Percentiles rank a stretch among this genome's conserved stretches.
Evolutionary conservation across 2,113 vertebrate genomes (phyloP).

Genomic region (Pampusana beccarii): DNA sequence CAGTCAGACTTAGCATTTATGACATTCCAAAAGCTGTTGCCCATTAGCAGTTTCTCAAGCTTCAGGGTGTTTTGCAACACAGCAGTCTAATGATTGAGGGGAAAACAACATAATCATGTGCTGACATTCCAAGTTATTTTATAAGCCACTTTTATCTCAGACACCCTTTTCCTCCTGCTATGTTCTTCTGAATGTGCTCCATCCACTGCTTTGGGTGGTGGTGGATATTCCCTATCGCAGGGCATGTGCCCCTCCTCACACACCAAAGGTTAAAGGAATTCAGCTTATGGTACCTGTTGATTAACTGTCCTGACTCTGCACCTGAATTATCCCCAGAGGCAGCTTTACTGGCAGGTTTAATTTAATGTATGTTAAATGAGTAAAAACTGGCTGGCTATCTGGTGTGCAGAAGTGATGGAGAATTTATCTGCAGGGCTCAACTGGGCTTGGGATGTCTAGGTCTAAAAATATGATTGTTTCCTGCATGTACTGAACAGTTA

Average conservation of each 20-base stretch:
- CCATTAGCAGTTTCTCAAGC: conserved; percentile 66
- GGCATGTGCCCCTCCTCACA: neutral
- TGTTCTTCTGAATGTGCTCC: neutral
- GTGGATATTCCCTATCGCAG: neutral
- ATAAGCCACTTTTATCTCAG: conserved; percentile 59
- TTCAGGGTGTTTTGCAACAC: conserved; percentile 60
- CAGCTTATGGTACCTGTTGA: neutral
- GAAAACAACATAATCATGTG: conserved; percentile 69
- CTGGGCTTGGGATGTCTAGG: neutral
- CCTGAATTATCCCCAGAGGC: neutral
- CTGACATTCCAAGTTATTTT: conserved; percentile 66
- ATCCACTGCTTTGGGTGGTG: neutral
- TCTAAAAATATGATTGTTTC: neutral
- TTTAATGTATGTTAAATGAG: neutral
- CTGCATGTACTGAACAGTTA: neutral
- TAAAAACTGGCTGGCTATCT: neutral
- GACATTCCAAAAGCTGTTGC: conserved; percentile 67
- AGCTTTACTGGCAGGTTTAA: neutral
- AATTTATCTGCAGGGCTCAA: neutral
- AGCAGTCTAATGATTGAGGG: conserved; percentile 60
- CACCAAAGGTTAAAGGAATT: neutral
- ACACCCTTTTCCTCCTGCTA: neutral
- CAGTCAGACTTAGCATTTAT: conserved; percentile 49
- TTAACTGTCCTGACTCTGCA: neutral
- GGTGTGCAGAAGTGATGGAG: neutral